Conservation (phyloP, 2,113 vertebrate genomes). For the Carollia perspicillata region DNA sequence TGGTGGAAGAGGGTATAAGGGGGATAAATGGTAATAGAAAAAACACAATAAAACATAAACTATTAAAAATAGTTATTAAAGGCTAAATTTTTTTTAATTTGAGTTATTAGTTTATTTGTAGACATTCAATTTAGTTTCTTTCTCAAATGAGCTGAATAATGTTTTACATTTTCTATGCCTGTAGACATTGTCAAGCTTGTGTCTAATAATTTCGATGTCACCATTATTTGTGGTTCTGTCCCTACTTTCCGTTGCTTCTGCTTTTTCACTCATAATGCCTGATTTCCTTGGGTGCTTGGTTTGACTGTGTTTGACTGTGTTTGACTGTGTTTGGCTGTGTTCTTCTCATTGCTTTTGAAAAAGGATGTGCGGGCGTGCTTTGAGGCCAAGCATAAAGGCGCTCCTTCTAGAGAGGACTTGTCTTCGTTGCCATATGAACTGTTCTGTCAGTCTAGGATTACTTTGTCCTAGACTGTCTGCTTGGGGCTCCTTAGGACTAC, state of each 20-base stretch:
- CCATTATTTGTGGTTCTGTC: background rate
- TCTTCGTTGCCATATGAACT: background rate
- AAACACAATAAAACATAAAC: no score
- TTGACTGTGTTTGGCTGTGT: background rate
- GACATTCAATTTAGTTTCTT: background rate
- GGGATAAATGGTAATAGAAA: no score
- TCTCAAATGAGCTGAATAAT: background rate
- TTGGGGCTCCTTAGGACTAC: background rate
- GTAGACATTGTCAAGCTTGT: background rate
- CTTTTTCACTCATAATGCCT: background rate
- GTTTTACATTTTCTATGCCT: background rate
- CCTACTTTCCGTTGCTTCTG: background rate
- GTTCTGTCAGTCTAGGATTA: background rate
- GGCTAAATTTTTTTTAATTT: no score
- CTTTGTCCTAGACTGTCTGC: background rate
- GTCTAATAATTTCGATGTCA: background rate
- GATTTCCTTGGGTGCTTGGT: background rate
- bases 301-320: background rate
- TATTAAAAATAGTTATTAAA: no score
- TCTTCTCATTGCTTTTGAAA: background rate
- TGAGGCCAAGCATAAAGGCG: background rate
- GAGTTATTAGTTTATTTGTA: background rate
- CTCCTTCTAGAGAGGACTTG: background rate
- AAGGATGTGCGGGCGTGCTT: background rate
- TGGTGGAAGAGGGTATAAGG: no score